Base-by-base conservation (phyloP, 2,113 vertebrate species). In the Melanostigma gelatinosum region DNA sequence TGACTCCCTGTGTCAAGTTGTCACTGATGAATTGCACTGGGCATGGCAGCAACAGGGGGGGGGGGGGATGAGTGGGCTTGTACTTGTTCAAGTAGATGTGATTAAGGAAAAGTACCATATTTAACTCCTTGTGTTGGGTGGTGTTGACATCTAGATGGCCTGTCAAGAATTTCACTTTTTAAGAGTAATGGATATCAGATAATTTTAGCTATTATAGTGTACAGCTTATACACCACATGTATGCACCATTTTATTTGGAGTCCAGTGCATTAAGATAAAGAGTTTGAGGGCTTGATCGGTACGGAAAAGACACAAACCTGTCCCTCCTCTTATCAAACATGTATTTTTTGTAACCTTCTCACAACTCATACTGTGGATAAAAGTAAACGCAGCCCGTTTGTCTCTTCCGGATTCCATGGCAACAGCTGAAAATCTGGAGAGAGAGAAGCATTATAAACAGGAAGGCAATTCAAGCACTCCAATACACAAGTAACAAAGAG, bases 341-440 rank as follows among this genome's bases (percentile, higher is more conserved):
- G 48, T 68, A 60, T 77, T 86, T 80, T 86, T 79, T 62, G 70
- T 60, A 83, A 79, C 62, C 52, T 24, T 69, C 81, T 75, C 75
- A 61, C 44, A 82, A 82, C 69, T 81, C 64, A 0, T 67, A 38
- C 48, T 82, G 80, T 74, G 57, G 81, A 70, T 84, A 36, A 73
- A 82, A 80, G 74, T 78, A 55, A 90, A 75, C 2, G 36, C 54
- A 62, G 69, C 66, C 77, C 76, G 71, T 85, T 87, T 88, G 80
- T 88, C 87, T 91, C 86, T 73, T 80, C 82, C 75, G 87, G 87
- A 83, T 81, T 84, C 88, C 88, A 91, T 89, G 87, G 90, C 85
- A 91, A 90, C 90, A 66, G 85, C 85, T 87, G 77, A 85, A 78
- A 81, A 82, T 78, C 52, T 85, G 76, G 79, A 83, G 68, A 58